Evolutionary conservation across 1,140 invertebrate genomes (phyloP).

Genomic region (Hycleus cichorii): DNA sequence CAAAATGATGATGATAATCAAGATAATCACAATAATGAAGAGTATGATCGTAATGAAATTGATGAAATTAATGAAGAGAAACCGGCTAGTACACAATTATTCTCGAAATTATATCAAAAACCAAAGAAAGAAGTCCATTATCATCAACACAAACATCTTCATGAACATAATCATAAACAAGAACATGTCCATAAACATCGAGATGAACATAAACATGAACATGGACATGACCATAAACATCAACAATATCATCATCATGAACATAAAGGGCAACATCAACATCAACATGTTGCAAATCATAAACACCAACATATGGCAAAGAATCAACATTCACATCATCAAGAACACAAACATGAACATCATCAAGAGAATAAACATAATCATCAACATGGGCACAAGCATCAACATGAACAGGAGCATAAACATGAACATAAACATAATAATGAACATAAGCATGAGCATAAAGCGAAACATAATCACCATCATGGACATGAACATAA

Average conservation of each 20-base stretch:
- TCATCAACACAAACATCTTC: slow-evolving; percentile 21
- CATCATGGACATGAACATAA: slow-evolving; percentile 16
- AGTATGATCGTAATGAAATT: neutral
- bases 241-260: slow-evolving; percentile 10
- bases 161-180: slow-evolving; percentile 24
- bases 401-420: slow-evolving; percentile 19
- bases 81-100: neutral
- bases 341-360: slow-evolving; percentile 18
- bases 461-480: slow-evolving; percentile 13
- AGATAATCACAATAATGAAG: neutral
- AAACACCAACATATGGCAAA: slow-evolving; percentile 10
- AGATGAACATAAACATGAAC: slow-evolving; percentile 17
- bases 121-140: slow-evolving; percentile 19
- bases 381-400: slow-evolving; percentile 13
- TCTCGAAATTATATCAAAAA: neutral
- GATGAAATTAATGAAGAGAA: neutral
- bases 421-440: slow-evolving; percentile 15
- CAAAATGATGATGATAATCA: neutral
- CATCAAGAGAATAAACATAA: slow-evolving; percentile 16
- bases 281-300: slow-evolving; percentile 3
- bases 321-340: slow-evolving; percentile 9
- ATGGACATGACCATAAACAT: slow-evolving; percentile 14
- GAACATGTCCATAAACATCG: slow-evolving; percentile 25
- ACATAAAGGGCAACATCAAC: slow-evolving; percentile 9
- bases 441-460: slow-evolving; percentile 18